A percentile compares a stretch with the other conserved stretches of the same genome.
These are phyloP conservation scores for Caenorhabditis angaria DNA, from an alignment of 2,888 invertebrate species.

Conservation along the genomic window DNA sequence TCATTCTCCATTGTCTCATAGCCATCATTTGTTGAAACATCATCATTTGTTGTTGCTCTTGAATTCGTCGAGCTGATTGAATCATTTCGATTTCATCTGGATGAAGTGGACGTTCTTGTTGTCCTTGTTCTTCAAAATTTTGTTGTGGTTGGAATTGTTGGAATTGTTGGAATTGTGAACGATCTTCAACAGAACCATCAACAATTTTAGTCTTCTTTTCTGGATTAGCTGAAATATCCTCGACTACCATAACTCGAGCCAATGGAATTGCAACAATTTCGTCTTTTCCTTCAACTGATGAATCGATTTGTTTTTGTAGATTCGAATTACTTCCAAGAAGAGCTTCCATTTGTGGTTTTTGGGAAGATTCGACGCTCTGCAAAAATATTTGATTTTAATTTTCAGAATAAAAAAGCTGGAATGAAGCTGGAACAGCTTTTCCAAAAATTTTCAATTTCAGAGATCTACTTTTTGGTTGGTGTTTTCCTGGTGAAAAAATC, in stretches of 20 bases:
- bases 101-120: conserved; percentile 31
- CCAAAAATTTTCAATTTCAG: neutral
- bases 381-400: neutral
- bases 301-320: neutral
- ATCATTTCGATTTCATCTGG: conserved; percentile 43
- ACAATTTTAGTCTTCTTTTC: conserved; percentile 10
- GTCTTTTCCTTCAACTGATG: conserved; percentile 18
- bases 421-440: neutral
- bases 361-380: conserved; percentile 15
- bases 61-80: conserved; percentile 9
- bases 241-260: conserved; percentile 36
- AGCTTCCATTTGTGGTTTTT: conserved; percentile 35
- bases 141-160: conserved; percentile 32
- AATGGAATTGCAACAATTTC: conserved; percentile 31
- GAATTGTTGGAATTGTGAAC: neutral
- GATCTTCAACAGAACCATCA: conserved; percentile 39
- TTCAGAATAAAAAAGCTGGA: neutral
- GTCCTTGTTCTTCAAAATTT: neutral
- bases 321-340: conserved; percentile 6
- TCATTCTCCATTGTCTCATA: conserved; percentile 30
- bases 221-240: conserved; percentile 18
- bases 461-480: neutral
- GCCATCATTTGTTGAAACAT: conserved; percentile 38
- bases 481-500: no score
- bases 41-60: conserved; percentile 29